Evolutionary conservation across 2,797 vertebrate genomes (phyloP).

Genomic region (Arvicola amphibius): DNA sequence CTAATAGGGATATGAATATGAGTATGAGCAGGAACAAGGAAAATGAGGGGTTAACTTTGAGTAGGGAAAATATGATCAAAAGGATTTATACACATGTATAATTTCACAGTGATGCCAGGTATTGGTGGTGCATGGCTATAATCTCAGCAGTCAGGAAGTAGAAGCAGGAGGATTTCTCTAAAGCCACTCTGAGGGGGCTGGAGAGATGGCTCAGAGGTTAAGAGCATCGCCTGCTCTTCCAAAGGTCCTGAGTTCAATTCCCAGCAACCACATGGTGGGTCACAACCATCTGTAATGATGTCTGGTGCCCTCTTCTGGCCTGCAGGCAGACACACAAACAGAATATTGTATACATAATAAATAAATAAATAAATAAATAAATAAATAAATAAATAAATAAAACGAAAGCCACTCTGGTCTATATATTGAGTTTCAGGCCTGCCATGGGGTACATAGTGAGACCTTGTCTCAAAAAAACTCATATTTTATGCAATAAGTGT

Average conservation of each 20-base stretch:
- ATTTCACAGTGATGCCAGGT: not conserved
- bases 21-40: not conserved
- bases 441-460: not conserved
- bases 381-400: no score
- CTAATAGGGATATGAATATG: not conserved
- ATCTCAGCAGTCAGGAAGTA: not conserved
- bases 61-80: not conserved
- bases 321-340: no score
- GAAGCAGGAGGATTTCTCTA: not conserved
- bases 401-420: not conserved
- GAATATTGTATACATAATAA: no score
- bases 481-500: not conserved
- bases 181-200: no score
- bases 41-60: not conserved
- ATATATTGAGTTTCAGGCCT: not conserved
- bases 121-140: not conserved
- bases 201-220: no score
- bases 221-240: no score
- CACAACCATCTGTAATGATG: no score
- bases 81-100: not conserved
- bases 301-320: no score
- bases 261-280: no score
- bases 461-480: not conserved
- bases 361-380: no score
- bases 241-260: no score